phyloP scores from a whole-genome alignment of 2,888 invertebrate genomes.

The Catocala sponsa region DNA sequence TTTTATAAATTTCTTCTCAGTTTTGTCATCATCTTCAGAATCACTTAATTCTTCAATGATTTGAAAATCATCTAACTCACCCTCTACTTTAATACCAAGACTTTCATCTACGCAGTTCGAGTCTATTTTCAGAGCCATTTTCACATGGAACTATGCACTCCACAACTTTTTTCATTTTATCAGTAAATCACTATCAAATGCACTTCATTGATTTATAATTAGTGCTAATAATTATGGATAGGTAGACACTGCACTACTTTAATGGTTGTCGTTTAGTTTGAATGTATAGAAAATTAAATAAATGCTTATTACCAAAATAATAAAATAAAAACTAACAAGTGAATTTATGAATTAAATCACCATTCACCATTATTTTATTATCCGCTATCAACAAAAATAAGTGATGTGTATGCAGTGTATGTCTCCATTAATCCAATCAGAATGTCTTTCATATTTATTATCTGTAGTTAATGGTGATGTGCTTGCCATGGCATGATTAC shows the following conservation, averaged over 20 bases:
- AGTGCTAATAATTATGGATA: background rate
- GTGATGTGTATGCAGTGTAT: background rate
- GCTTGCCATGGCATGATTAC: too few relatives aligned
- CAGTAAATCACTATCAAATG: background rate
- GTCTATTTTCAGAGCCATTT: conserved; percentile 63
- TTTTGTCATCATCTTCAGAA: conserved; percentile 59
- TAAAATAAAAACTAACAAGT: too few relatives aligned
- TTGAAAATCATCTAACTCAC: conserved; percentile 72
- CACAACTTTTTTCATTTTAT: conserved; percentile 19
- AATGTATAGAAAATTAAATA: too few relatives aligned
- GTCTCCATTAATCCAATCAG: too few relatives aligned
- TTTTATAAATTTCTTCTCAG: conserved; percentile 27
- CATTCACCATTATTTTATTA: too few relatives aligned
- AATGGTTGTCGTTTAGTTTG: too few relatives aligned
- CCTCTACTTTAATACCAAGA: conserved; percentile 67
- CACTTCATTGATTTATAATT: background rate
- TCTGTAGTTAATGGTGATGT: too few relatives aligned
- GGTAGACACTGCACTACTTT: background rate
- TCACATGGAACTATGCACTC: conserved; percentile 27
- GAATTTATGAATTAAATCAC: too few relatives aligned
- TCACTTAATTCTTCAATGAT: conserved; percentile 69
- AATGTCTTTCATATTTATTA: too few relatives aligned
- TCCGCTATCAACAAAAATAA: too few relatives aligned
- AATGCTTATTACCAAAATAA: too few relatives aligned
- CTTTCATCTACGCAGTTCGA: conserved; percentile 45